phyloP scores from a whole-genome alignment of 2,888 invertebrate species.

The Rhaphigaster nebulosa region DNA sequence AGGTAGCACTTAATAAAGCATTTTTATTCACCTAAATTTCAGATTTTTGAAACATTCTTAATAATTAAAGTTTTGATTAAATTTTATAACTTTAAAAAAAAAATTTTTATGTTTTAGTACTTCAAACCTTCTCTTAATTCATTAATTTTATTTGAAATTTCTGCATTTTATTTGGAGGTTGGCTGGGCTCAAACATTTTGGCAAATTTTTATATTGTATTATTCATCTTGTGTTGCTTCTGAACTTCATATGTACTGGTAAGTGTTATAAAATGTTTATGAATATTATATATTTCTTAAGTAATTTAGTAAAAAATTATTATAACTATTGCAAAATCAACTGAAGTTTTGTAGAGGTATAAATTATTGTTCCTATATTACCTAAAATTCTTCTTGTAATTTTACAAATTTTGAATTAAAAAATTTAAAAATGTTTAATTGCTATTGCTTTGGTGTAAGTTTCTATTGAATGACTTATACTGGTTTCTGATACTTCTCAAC shows the following conservation, averaged over 20 bases:
- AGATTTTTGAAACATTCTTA: no score
- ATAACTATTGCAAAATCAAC: background rate
- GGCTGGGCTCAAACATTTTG: background rate
- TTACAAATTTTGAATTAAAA: no score
- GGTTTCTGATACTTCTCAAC: no score
- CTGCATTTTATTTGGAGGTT: background rate
- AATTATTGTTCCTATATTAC: no score
- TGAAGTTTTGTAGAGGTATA: no score
- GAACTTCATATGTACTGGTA: constrained; percentile 23
- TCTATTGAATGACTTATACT: no score
- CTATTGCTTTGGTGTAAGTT: no score
- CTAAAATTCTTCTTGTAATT: no score
- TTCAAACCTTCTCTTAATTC: background rate
- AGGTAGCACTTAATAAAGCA: no score
- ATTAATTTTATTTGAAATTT: background rate
- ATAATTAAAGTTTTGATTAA: no score
- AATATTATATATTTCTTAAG: background rate
- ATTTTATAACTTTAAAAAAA: no score
- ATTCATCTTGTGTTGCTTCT: background rate
- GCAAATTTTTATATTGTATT: background rate
- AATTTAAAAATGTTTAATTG: no score
- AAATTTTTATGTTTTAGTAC: background rate
- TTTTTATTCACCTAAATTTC: background rate
- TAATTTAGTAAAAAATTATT: background rate
- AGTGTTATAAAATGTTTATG: background rate